phyloP scores from a whole-genome alignment of 1,140 invertebrate species.

The Physella acuta region DNA sequence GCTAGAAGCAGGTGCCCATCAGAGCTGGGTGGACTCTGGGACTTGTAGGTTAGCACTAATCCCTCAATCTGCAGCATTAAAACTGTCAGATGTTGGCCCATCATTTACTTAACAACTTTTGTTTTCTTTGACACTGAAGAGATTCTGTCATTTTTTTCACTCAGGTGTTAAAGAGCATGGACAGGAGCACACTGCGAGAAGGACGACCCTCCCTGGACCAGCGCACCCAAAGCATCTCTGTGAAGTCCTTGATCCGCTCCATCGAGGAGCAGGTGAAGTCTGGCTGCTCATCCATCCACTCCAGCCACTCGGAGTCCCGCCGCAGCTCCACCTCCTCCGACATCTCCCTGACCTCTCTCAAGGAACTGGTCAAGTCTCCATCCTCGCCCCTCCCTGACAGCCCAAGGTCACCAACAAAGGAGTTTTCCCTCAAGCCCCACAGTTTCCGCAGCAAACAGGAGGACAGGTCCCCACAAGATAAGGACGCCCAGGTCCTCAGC shows the following conservation, averaged over 20 bases:
- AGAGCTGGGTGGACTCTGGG: too few species aligned
- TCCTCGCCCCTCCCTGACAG: conserved; percentile 38
- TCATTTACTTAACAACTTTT: too few species aligned
- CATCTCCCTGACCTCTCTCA: conserved; percentile 29
- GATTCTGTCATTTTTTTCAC: too few species aligned
- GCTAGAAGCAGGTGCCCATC: too few species aligned
- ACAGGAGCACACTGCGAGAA: conserved; percentile 37
- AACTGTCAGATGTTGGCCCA: too few species aligned
- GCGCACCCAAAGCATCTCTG: conserved; percentile 69
- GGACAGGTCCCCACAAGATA: conserved; percentile 12
- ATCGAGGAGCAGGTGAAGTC: conserved; percentile 78
- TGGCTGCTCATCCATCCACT: conserved; percentile 49
- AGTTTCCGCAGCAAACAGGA: conserved; percentile 2
- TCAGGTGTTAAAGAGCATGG: conserved; percentile 42
- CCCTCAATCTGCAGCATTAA: too few species aligned
- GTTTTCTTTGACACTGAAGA: too few species aligned
- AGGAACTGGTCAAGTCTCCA: conserved; percentile 45
- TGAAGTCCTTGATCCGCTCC: conserved; percentile 85
- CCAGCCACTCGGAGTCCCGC: conserved; percentile 47
- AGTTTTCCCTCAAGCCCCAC: conserved; percentile 31
- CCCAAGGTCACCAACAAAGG: conserved; percentile 38
- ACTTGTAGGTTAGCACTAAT: too few species aligned
- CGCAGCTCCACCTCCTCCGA: conserved; percentile 45
- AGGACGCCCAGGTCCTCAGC: not conserved
- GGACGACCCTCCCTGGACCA: conserved; percentile 40